These are phyloP conservation scores for Drosophila ohnishii DNA, from an alignment of 1,140 invertebrate genomes.

Conservation along the genomic window DNA sequence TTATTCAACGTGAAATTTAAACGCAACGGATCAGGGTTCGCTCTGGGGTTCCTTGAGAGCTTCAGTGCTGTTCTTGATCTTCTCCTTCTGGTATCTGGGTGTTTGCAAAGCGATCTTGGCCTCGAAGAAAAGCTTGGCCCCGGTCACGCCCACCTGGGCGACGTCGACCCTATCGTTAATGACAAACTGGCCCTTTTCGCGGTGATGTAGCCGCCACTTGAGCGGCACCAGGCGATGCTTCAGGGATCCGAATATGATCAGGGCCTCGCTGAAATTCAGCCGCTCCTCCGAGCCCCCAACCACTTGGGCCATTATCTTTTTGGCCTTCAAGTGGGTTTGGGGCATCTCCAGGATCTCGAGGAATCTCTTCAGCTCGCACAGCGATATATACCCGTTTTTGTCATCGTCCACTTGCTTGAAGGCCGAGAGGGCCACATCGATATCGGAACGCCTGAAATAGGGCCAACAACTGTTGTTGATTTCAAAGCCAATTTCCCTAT, in stretches of 20 bases:
- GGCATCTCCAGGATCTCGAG: conserved; percentile 55
- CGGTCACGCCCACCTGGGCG: conserved; percentile 46
- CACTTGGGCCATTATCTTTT: conserved; percentile 39
- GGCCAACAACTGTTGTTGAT: not conserved
- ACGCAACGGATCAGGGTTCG: conserved; percentile 13
- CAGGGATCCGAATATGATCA: conserved; percentile 38
- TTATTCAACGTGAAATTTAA: conserved; percentile 31
- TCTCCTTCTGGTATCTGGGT: not conserved
- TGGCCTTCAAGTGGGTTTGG: conserved; percentile 56
- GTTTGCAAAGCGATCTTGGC: conserved; percentile 53
- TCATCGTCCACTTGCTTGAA: conserved; percentile 46
- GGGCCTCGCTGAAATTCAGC: conserved; percentile 49
- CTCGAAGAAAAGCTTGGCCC: conserved; percentile 57
- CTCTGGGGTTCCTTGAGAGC: conserved; percentile 14
- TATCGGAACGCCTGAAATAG: conserved; percentile 39
- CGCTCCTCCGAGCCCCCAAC: not conserved
- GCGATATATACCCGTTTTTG: conserved; percentile 35
- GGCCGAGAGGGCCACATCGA: conserved; percentile 19
- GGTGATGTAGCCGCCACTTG: not conserved
- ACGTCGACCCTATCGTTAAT: conserved; percentile 25
- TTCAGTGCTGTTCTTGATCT: not conserved
- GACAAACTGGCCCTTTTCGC: conserved; percentile 2
- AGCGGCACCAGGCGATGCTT: conserved; percentile 8
- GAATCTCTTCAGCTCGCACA: conserved; percentile 41
- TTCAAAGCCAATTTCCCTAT: conserved; percentile 9